Conservation (phyloP, 2,797 vertebrate species). For the Helarctos malayanus region DNA sequence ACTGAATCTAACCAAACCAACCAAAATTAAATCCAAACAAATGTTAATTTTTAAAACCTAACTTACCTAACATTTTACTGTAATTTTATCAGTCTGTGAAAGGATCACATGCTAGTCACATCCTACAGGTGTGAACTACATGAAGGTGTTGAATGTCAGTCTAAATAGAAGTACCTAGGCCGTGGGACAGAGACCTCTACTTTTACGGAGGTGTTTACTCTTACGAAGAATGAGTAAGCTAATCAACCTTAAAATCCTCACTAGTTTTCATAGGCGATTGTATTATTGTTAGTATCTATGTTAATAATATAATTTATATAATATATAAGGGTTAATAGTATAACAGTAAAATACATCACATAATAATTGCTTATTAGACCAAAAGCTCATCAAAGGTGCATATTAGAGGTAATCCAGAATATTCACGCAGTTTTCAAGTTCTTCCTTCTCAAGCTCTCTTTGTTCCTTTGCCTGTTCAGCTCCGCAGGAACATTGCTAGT, state of each 20-base stretch:
- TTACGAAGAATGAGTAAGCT: slow-evolving; percentile 19
- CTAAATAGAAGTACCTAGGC: neutral
- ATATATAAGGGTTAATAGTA: neutral
- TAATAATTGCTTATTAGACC: neutral
- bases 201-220: slow-evolving; percentile 40
- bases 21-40: neutral
- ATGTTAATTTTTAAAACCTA: neutral
- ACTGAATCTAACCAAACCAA: neutral
- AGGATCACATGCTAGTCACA: neutral
- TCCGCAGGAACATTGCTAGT: neutral
- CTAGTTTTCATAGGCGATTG: slow-evolving; percentile 20
- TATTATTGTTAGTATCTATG: slow-evolving; percentile 32
- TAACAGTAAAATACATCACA: neutral
- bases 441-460: neutral
- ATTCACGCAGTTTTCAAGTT: neutral
- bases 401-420: neutral
- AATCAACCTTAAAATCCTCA: neutral
- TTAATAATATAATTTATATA: neutral
- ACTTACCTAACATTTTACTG: slow-evolving; percentile 4
- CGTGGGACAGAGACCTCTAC: neutral
- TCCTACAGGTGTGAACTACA: neutral
- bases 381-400: neutral
- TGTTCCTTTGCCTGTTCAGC: neutral
- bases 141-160: neutral
- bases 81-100: slow-evolving; percentile 29